Evolutionary conservation across 2,888 invertebrate genomes (phyloP), one percentile per base, ranked within the genome.

Genomic region (Opisthograptis luteolata): DNA sequence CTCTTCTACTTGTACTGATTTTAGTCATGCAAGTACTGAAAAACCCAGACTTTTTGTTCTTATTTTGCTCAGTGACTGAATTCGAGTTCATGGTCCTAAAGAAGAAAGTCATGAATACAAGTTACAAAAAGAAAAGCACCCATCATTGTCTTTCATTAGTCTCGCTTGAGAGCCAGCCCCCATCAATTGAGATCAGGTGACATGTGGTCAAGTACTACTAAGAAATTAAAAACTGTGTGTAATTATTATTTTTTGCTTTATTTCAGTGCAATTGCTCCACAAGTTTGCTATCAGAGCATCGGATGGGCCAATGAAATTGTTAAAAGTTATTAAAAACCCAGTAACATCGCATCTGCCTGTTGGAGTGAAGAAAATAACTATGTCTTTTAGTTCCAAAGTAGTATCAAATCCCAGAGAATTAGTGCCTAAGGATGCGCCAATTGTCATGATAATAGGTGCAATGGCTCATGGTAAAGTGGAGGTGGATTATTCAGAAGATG

Each of bases 311-410:
- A 94, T 95, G 84, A 97, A 98, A 77, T 82, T 99, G 32, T 87
- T 99, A 61, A 98, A 98, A 92, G 97, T 98, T 2, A 98, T 99
- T 36, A 98, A 98, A 81, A 99, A 99, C 87, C 99, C 99, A 0
- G 92, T 99, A 0, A 95, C 95, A 3, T 94, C 97, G 76, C 98
- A 99, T 88, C 91, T 99, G 37, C 99, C 99, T 0, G 96, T 97
- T 10, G 99, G 99, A 14, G 97, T 97, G 54, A 94, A 92, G 59
- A 99, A 99, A 85, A 92, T 97, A 42, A 94, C 94, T 0, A 98
- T 97, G 92, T 98, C 98, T 5, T 98, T 96, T 82, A 95, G 95
- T 59, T 94, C 97, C 0, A 95, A 95, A 61, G 92, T 95, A 60
- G 84, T 92, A 0, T 69, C 84, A 35, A 93, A 94, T 64, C 94